Conservation (phyloP, 2,888 invertebrate genomes). For the Lasioglossum figueresi region DNA sequence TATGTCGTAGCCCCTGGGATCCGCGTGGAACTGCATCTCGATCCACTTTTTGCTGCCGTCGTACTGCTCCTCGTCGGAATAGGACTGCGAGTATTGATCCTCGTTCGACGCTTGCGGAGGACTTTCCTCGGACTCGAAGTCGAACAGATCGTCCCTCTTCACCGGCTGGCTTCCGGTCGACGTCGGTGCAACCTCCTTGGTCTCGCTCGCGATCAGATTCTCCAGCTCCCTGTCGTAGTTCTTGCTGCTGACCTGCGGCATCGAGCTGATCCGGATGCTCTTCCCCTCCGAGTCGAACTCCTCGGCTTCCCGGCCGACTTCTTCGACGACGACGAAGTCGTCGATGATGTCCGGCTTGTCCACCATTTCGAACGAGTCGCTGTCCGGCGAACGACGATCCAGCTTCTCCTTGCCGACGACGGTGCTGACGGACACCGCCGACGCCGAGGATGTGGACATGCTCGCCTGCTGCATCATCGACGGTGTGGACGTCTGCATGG, state of each 20-base stretch:
- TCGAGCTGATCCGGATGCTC: slow-evolving; percentile 88
- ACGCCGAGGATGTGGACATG: slow-evolving; percentile 81
- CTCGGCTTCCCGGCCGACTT: slow-evolving; percentile 93
- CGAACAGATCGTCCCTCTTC: slow-evolving; percentile 77
- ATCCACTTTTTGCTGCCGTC: slow-evolving; percentile 94
- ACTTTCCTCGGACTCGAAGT: slow-evolving; percentile 82
- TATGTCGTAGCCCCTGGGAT: slow-evolving; percentile 88
- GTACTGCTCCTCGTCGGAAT: slow-evolving; percentile 81
- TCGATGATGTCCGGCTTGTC: slow-evolving; percentile 95
- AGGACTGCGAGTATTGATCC: slow-evolving; percentile 81
- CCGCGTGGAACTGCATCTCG: slow-evolving; percentile 94
- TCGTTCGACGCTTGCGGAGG: slow-evolving; percentile 81
- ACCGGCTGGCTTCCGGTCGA: slow-evolving; percentile 56
- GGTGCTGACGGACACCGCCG: slow-evolving; percentile 80
- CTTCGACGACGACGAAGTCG: slow-evolving; percentile 94
- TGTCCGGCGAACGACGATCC: slow-evolving; percentile 88
- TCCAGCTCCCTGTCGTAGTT: slow-evolving; percentile 87
- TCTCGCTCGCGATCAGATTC: slow-evolving; percentile 75
- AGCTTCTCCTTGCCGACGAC: slow-evolving; percentile 79
- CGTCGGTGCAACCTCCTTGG: slow-evolving; percentile 59
- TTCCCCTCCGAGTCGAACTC: slow-evolving; percentile 93
- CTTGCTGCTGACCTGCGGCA: slow-evolving; percentile 84
- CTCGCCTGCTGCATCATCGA: slow-evolving; percentile 82
- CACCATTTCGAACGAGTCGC: slow-evolving; percentile 94
- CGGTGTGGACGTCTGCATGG: slow-evolving; percentile 45